These are phyloP conservation scores for Galeopsomyia nigrocyanea DNA, from an alignment of 2,888 invertebrate species.

Conservation along the genomic window DNA sequence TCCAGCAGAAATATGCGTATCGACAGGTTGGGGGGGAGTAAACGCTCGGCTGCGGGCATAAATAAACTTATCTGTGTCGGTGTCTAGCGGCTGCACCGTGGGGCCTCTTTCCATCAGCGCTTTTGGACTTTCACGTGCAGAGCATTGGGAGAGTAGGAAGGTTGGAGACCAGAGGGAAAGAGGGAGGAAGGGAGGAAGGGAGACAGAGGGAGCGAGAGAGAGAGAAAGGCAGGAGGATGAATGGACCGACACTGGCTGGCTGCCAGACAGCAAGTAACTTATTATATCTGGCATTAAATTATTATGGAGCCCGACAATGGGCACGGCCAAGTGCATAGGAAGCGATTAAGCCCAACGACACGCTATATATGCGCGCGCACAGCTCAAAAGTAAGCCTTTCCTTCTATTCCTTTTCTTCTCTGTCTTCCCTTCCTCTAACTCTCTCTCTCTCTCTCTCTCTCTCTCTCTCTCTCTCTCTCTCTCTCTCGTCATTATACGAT, in stretches of 20 bases:
- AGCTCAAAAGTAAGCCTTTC: background rate
- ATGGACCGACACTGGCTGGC: slow-evolving; percentile 64
- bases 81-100: slow-evolving; percentile 19
- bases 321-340: slow-evolving; percentile 67
- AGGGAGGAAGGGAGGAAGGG: slow-evolving; percentile 47
- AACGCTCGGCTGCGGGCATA: slow-evolving; percentile 29
- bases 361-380: slow-evolving; percentile 26
- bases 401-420: background rate
- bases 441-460: background rate
- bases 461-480: background rate
- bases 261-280: slow-evolving; percentile 68
- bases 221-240: slow-evolving; percentile 54
- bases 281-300: slow-evolving; percentile 69
- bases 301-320: slow-evolving; percentile 68
- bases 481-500: background rate
- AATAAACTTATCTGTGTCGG: slow-evolving; percentile 45
- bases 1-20: slow-evolving; percentile 14
- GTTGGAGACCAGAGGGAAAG: slow-evolving; percentile 42
- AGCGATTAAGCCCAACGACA: slow-evolving; percentile 67
- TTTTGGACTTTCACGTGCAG: slow-evolving; percentile 62
- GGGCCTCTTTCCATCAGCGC: slow-evolving; percentile 50
- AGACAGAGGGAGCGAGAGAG: slow-evolving; percentile 49
- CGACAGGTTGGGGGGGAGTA: background rate
- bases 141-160: background rate
- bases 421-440: background rate